Evolutionary conservation across 2,888 invertebrate species (phyloP), one percentile per base, ranked within the genome.

Genomic region (Hanleya hanleyi): DNA sequence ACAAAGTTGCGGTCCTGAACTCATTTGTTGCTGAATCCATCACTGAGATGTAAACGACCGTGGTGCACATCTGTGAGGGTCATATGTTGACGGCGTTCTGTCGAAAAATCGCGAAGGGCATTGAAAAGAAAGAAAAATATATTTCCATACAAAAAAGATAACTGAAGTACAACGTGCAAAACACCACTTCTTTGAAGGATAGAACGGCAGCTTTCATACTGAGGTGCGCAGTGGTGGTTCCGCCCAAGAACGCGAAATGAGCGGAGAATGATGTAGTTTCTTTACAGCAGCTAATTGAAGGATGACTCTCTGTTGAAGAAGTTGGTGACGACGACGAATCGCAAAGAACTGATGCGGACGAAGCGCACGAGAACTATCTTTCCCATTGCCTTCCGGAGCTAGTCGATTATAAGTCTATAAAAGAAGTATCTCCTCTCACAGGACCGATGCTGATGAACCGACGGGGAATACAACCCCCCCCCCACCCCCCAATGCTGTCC

Each of bases 171-270:
- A n/a, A 26, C 22, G 12, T 57, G 22, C 22, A 22, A 12, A 57
- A 57, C 57, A 57, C 57, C n/a, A 57, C 57, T 7, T 57, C 57
- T 26, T 26, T 57, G 57, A 9, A 57, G n/a, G 57, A 57, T 57
- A 22, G 22, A 22, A 26, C 9, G 7, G 57, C 29, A n/a, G 57
- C 29, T n/a, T 57, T 57, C 57, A n/a, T 15, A 26, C 22, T 22
- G n/a, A 22, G 9, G 22, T 57, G 57, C 57, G 22, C 29, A 26
- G 29, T 57, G n/a, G 9, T 57, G 57, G n/a, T 7, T 12, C n/a
- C 22, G 22, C 9, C 12, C 12, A 57, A 26, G 57, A 57, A 22
- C 22, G 7, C 57, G n/a, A 26, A 26, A n/a, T 22, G 9, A 9
- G 57, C n/a, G 22, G n/a, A 22, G n/a, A 26, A n/a, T 7, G 57